phyloP scores from a whole-genome alignment of 2,113 vertebrate genomes.

The Hystrix brachyura region DNA sequence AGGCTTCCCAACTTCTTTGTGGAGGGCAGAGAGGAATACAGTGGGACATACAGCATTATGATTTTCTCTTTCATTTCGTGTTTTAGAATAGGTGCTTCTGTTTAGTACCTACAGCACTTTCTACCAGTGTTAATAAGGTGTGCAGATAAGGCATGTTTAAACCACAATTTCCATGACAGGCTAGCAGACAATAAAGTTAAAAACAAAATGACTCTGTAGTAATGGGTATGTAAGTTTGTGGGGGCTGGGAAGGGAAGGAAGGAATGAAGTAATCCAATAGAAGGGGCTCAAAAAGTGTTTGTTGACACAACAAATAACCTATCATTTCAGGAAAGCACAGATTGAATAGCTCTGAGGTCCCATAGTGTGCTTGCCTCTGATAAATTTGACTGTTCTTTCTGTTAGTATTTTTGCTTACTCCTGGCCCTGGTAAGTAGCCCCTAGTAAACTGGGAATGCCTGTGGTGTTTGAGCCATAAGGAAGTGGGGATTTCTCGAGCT shows the following conservation, averaged over 20 bases:
- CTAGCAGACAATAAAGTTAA: not conserved
- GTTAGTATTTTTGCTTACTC: not conserved
- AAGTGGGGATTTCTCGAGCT: not conserved
- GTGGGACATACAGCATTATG: not conserved
- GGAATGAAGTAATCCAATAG: not conserved
- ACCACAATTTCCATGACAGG: not conserved
- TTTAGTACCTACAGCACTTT: not conserved
- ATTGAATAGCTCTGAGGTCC: not conserved
- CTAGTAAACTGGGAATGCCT: not conserved
- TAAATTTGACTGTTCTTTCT: not conserved
- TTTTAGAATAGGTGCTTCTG: slow-evolving; percentile 1
- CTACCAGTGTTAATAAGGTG: not conserved
- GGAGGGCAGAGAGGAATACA: not conserved
- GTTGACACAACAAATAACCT: slow-evolving; percentile 25
- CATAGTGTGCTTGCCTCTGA: not conserved
- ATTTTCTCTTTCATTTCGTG: not conserved
- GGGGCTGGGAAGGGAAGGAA: not conserved
- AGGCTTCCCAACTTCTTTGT: not conserved
- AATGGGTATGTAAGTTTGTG: not conserved
- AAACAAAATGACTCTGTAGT: not conserved
- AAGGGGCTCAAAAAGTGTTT: not conserved
- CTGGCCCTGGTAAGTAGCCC: not conserved
- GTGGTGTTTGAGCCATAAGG: not conserved
- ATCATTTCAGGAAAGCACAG: not conserved
- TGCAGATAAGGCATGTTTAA: not conserved